Base-by-base conservation (phyloP, 2,888 invertebrate species). In the Beris chalybata region DNA sequence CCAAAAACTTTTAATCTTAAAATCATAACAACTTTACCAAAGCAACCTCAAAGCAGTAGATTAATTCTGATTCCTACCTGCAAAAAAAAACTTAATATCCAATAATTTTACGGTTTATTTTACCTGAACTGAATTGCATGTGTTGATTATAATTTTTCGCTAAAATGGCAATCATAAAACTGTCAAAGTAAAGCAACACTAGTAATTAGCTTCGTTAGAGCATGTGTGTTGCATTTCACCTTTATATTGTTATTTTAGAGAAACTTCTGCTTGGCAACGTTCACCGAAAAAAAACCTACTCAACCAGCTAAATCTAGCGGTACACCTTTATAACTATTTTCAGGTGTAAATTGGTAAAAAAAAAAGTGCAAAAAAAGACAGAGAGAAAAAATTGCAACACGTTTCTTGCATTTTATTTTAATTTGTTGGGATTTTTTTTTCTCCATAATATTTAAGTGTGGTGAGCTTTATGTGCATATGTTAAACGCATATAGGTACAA, bases 271-370 rank as follows among this genome's bases (percentile, higher is more conserved):
- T 38, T 38, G 31, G n/a, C 53, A 29, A 53, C 53, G 53, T 15
- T 9, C 12, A 12, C 12, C 22, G 15, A 30, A 29, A 15, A 45
- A 58, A 45, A 22, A 12, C 45, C 29, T 11, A 29, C 9, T 22
- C 11, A 43, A 32, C 32, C 38, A 15, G 31, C 12, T n/a, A 50
- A 30, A 48, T 50, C 38, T 52, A 52, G 61, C 61, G 61, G 52
- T 61, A 38, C 50, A 50, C 29, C 38, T 32, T 50, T 48, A 32
- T 59, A 48, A 32, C 59, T 38, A 52, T 58, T 64, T 66, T 55
- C 68, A 68, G 66, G 68, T 68, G 68, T 48, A 64, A 66, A 66
- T 66, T 68, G 48, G 44, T 30, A 53, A 66, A 61, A 56, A 55
- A 44, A 56, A 56, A 43, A 56, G 6, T 12, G 15, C 15, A 13